Evolutionary conservation across 2,113 vertebrate species (phyloP), one percentile per base, ranked within the genome.

Genomic region (Pygathrix nemaeus): DNA sequence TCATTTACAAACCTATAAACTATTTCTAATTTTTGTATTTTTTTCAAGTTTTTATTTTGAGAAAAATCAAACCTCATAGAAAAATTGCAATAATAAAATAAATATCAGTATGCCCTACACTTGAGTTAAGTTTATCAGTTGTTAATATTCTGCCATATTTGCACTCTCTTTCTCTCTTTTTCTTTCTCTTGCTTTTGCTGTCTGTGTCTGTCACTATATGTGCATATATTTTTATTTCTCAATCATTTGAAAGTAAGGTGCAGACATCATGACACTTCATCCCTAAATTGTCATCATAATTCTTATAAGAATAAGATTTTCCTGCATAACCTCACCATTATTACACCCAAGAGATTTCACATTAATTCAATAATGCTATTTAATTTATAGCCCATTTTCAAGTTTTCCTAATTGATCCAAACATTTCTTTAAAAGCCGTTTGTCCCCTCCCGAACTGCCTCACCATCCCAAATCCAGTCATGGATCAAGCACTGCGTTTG

Each of bases 281-380:
- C 8, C 35, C n/a, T 66, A 87, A 87, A 80, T 38, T 61, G 68
- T 79, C 52, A 40, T 11, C 59, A 79, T 6, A 6, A 82, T 30
- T 87, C 35, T 90, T 94, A 68, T 66, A 93, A 90, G n/a, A 94
- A 70, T 61, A 79, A 50, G n/a, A 70, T 55, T 91, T 94, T 88
- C 43, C 50, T 81, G 38, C 3, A 72, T 80, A 93, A 43, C 55
- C 72, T n/a, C 38, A 81, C 21, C 20, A 73, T 87, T 90, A 61
- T 81, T 27, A 76, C 5, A 59, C 23, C 6, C 21, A 13, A 48
- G 27, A 61, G 35, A 79, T 73, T 92, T 90, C 83, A 21, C n/a
- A 48, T 81, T 76, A 90, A 55, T 85, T 12, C 14, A 64, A 38
- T 50, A 72, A 61, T 80, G 3, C 43, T 87, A 16, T 85, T 93